These are phyloP conservation scores for Alviniconcha marisindica DNA, from an alignment of 1,140 invertebrate genomes.

Conservation along the genomic window DNA sequence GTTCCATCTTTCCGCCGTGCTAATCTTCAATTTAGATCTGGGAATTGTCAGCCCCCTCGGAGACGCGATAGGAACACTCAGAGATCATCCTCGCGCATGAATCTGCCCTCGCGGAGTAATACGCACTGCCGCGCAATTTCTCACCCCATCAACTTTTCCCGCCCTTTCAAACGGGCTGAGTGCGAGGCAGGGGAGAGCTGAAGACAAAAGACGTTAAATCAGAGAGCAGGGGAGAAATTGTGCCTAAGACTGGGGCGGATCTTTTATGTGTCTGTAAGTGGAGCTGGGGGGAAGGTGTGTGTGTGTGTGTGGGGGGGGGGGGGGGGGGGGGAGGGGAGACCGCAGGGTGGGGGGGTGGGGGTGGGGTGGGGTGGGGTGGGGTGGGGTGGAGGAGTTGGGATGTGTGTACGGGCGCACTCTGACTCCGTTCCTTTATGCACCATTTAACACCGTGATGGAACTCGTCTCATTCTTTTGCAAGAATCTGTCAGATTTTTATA, in stretches of 20 bases:
- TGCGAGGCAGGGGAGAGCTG: not conserved
- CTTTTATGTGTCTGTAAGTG: constrained; percentile 7
- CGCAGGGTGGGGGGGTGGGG: not conserved
- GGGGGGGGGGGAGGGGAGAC: not conserved
- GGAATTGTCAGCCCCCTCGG: not conserved
- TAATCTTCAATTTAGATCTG: constrained; percentile 4
- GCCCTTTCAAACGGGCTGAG: not conserved
- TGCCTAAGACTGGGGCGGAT: not conserved
- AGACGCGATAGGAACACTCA: not conserved
- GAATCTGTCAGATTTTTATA: not conserved
- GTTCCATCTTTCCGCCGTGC: not conserved
- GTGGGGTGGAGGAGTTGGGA: not conserved
- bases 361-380: not conserved
- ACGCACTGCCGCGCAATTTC: constrained; percentile 19
- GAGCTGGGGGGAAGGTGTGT: not conserved
- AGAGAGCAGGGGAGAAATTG: not conserved
- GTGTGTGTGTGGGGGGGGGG: not conserved
- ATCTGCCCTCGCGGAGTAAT: not conserved
- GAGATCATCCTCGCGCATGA: not conserved
- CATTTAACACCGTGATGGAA: not conserved
- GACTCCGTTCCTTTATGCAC: not conserved
- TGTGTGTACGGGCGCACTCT: not conserved
- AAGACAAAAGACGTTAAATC: constrained; percentile 1
- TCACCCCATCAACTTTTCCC: constrained; percentile 22
- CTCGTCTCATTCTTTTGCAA: not conserved